Conservation (phyloP, 2,797 vertebrate species). For the Chaetophractus vellerosus region DNA sequence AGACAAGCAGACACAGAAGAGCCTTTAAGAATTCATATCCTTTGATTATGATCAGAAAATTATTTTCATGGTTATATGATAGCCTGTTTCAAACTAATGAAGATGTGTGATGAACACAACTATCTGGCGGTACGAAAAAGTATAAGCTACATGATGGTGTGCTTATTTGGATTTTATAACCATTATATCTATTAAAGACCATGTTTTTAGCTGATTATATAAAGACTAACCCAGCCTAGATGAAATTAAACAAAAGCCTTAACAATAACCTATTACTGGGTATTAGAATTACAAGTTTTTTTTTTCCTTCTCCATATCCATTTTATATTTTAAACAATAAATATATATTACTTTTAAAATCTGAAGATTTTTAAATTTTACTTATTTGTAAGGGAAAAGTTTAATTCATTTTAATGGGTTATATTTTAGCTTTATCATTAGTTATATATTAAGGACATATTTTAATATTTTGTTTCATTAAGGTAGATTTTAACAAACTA, state of each 20-base stretch:
- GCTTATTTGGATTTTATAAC: conserved; percentile 21
- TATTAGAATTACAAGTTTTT: conserved; percentile 20
- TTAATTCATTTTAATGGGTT: conserved; percentile 13
- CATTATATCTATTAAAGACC: not conserved
- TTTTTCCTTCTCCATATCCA: not conserved
- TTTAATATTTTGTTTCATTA: conserved; percentile 28
- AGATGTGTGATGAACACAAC: conserved; percentile 10
- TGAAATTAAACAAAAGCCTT: conserved; percentile 28
- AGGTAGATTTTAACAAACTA: conserved; percentile 16
- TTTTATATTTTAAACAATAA: conserved; percentile 11
- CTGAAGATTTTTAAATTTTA: not conserved
- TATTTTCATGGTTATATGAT: conserved; percentile 10
- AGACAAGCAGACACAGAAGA: too few species aligned
- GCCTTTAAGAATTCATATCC: not conserved
- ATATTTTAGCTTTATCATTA: conserved; percentile 16
- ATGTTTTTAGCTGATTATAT: not conserved
- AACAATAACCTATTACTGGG: not conserved
- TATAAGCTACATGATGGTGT: not conserved
- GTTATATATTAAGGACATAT: not conserved
- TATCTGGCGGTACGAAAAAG: not conserved
- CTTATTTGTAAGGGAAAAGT: not conserved
- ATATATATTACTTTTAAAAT: conserved; percentile 7
- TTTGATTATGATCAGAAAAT: not conserved
- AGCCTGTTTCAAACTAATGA: conserved; percentile 11
- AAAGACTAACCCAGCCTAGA: not conserved